These are phyloP conservation scores for Enteromius treurensis DNA, from an alignment of 2,797 vertebrate genomes.

Conservation along the genomic window DNA sequence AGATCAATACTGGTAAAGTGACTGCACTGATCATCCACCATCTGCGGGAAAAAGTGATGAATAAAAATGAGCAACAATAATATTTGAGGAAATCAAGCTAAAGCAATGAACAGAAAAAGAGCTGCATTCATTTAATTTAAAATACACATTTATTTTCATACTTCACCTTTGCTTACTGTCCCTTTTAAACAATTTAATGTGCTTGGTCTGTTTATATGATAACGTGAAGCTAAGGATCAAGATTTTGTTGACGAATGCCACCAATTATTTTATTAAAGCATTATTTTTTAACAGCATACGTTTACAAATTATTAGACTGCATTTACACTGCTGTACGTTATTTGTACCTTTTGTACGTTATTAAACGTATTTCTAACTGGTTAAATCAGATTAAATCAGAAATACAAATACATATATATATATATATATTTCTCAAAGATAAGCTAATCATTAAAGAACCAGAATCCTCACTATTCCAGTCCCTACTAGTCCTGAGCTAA, in stretches of 20 bases:
- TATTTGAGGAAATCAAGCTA: background rate
- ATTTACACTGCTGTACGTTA: background rate
- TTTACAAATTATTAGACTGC: background rate
- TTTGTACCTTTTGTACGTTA: background rate
- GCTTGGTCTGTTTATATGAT: background rate
- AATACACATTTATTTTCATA: background rate
- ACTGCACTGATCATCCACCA: conserved; percentile 77
- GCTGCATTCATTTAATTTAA: background rate
- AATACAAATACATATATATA: background rate
- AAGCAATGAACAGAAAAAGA: background rate
- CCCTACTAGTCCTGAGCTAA: background rate
- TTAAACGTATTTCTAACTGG: background rate
- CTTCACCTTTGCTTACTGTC: background rate
- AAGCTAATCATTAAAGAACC: background rate
- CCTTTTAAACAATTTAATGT: background rate
- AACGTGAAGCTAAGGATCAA: background rate
- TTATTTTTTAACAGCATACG: background rate
- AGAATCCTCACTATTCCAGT: background rate
- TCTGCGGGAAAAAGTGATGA: conserved; percentile 65
- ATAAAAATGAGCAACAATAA: background rate
- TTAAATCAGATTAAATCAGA: background rate
- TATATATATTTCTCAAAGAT: no score
- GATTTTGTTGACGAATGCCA: background rate
- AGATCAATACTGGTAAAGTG: conserved; percentile 83
- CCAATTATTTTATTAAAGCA: background rate